Evolutionary conservation across 2,797 vertebrate species (phyloP).

Genomic region (Alectoris magna): DNA sequence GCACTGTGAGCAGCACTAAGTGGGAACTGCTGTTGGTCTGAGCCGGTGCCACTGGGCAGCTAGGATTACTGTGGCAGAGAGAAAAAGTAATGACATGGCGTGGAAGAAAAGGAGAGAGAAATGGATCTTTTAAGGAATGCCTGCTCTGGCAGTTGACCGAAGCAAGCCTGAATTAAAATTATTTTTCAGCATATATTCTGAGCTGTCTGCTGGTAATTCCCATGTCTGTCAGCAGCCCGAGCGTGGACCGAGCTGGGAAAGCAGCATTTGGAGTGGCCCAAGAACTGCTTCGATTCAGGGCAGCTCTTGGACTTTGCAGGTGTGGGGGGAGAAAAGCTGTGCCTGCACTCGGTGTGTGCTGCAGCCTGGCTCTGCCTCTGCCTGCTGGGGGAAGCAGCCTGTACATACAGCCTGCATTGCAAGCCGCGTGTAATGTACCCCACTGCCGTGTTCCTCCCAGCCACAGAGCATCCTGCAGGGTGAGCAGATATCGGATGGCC

Average conservation of each 20-base stretch:
- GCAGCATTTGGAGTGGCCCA: neutral
- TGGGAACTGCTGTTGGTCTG: neutral
- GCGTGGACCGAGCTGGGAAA: neutral
- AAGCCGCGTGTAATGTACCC: fast-evolving
- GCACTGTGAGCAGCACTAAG: neutral
- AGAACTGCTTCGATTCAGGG: neutral
- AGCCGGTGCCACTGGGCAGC: neutral
- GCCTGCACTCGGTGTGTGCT: neutral
- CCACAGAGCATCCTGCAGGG: neutral
- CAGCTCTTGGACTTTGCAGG: neutral
- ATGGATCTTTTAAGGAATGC: neutral
- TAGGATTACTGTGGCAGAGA: neutral
- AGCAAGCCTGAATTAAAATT: fast-evolving
- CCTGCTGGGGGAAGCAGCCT: neutral
- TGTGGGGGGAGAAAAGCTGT: neutral
- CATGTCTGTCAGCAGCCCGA: neutral
- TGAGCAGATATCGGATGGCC: fast-evolving
- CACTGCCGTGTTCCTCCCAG: neutral
- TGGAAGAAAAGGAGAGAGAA: neutral
- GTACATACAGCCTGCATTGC: neutral
- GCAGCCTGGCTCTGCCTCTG: neutral
- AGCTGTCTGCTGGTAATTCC: neutral
- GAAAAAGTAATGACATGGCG: neutral
- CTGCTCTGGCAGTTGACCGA: neutral
- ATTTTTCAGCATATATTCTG: neutral